Evolutionary conservation across 2,797 vertebrate genomes (phyloP).

Genomic region (Galaxias olidus): DNA sequence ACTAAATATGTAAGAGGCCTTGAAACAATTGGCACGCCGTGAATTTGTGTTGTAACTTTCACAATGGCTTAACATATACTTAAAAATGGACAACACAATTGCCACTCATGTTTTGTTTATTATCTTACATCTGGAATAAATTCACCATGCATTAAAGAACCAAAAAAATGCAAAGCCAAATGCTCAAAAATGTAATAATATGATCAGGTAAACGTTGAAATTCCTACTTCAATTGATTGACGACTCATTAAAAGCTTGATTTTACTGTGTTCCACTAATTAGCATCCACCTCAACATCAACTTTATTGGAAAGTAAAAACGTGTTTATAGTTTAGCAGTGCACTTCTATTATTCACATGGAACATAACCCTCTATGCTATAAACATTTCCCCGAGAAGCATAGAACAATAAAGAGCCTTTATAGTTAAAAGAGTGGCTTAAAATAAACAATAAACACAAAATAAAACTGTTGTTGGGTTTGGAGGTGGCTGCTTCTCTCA

Average conservation of each 20-base stretch:
- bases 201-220: neutral
- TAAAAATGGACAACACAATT: slow-evolving; percentile 39
- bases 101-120: slow-evolving; percentile 28
- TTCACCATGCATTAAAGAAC: slow-evolving; percentile 25
- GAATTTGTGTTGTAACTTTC: slow-evolving; percentile 60
- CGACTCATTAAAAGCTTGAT: slow-evolving; percentile 4
- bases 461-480: slow-evolving; percentile 10
- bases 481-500: slow-evolving; percentile 28
- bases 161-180: slow-evolving; percentile 12
- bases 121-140: slow-evolving; percentile 38
- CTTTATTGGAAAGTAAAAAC: no score
- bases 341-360: no score
- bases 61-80: slow-evolving; percentile 53
- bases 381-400: no score
- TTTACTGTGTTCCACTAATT: no score
- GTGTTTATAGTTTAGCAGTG: no score
- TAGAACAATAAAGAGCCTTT: no score
- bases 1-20: slow-evolving; percentile 69
- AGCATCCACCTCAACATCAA: no score
- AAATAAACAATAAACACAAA: neutral
- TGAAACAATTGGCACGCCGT: slow-evolving; percentile 52
- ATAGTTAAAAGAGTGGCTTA: neutral
- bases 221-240: neutral
- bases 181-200: no score
- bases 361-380: no score